A percentile compares a stretch with the other conserved stretches of the same genome.
phyloP scores from a whole-genome alignment of 2,797 vertebrate genomes.

The Octomys mimax region DNA sequence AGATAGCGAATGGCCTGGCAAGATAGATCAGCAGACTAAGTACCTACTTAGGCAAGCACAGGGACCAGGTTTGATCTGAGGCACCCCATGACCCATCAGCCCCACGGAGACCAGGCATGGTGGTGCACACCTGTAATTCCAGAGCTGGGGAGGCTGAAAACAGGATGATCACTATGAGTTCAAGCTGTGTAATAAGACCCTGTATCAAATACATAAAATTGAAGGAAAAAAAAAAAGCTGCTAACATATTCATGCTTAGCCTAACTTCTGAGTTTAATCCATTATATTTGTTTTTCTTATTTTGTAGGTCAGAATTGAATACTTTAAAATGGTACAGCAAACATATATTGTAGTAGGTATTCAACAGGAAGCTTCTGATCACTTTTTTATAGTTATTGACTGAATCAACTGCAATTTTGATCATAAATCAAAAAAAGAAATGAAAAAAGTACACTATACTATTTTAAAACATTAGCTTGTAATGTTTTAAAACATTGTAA shows the following conservation, averaged over 20 bases:
- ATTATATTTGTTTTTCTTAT: neutral
- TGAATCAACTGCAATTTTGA: neutral
- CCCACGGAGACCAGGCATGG: too few relatives aligned
- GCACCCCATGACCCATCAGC: too few relatives aligned
- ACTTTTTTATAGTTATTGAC: neutral
- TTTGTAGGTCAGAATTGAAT: neutral
- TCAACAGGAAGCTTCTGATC: neutral
- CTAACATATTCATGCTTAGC: neutral
- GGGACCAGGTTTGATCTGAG: too few relatives aligned
- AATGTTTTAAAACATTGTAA: conserved; percentile 25
- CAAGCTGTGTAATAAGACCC: too few relatives aligned
- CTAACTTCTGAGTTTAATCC: neutral
- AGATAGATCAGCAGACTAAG: too few relatives aligned
- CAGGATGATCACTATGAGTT: too few relatives aligned
- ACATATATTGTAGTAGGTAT: neutral
- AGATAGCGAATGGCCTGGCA: too few relatives aligned
- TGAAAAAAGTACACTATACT: neutral
- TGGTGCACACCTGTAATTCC: too few relatives aligned
- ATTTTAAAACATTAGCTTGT: conserved; percentile 34
- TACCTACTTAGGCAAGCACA: too few relatives aligned
- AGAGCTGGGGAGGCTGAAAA: too few relatives aligned
- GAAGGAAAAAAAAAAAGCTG: neutral
- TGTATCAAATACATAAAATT: too few relatives aligned
- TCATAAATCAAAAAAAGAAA: neutral
- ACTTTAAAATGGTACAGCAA: conserved; percentile 20